Evolutionary conservation across 2,113 vertebrate species (phyloP).

Genomic region (Saguinus imperator): DNA sequence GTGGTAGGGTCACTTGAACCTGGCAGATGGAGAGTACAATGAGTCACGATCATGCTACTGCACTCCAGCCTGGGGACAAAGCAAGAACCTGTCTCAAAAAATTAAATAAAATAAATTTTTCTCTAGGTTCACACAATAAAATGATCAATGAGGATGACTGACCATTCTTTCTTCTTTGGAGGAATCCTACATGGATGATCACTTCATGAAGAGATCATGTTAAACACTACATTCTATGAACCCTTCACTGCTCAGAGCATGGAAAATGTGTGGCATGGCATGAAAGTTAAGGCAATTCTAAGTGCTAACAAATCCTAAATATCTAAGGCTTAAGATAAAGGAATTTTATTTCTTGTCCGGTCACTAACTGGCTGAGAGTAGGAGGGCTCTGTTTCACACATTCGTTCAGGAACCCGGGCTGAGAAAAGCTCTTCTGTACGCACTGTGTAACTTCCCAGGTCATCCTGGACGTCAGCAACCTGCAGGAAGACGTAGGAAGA

Average conservation of each 20-base stretch:
- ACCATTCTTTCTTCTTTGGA: not conserved
- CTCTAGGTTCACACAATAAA: not conserved
- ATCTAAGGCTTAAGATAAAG: not conserved
- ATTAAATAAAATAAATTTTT: not conserved
- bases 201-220: not conserved
- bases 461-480: not conserved
- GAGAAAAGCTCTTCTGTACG: not conserved
- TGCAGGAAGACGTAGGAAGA: not conserved
- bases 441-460: not conserved
- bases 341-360: not conserved
- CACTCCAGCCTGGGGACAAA: no score
- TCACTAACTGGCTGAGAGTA: not conserved
- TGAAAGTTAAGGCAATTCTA: not conserved
- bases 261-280: not conserved
- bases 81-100: no score
- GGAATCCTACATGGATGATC: not conserved
- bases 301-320: not conserved
- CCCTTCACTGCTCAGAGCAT: not conserved
- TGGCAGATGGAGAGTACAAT: no score
- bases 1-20: no score
- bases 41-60: no score
- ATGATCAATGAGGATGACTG: not conserved
- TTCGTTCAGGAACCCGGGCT: not conserved
- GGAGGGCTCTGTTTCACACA: not conserved
- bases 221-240: not conserved